These are phyloP conservation scores for Malachius bipustulatus DNA, from an alignment of 2,888 invertebrate species.

Conservation along the genomic window DNA sequence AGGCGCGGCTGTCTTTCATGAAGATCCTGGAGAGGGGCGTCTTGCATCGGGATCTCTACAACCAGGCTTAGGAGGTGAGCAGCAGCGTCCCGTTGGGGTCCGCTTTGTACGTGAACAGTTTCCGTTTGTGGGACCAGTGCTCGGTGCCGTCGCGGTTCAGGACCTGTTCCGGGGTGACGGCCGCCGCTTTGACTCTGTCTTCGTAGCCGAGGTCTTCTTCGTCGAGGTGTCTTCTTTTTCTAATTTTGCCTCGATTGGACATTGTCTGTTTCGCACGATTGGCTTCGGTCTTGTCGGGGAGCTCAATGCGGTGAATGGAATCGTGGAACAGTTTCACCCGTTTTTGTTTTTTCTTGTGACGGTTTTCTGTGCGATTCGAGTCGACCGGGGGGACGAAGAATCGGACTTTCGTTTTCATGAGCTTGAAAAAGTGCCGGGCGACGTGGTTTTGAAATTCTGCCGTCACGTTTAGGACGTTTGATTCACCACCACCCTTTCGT, in stretches of 20 bases:
- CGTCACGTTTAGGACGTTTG: not conserved
- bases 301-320: not conserved
- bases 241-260: no score
- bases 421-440: not conserved
- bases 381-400: not conserved
- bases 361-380: not conserved
- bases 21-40: constrained; percentile 53
- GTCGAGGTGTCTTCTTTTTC: not conserved
- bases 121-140: not conserved
- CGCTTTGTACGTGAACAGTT: not conserved
- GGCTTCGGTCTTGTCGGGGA: not conserved
- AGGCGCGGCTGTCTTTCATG: constrained; percentile 43
- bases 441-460: constrained; percentile 1
- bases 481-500: not conserved
- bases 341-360: not conserved
- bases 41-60: constrained; percentile 54
- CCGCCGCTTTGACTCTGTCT: not conserved
- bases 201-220: not conserved
- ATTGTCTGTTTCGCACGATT: not conserved
- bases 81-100: not conserved
- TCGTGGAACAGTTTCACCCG: not conserved
- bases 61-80: constrained; percentile 20
- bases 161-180: not conserved
- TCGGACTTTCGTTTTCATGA: not conserved
- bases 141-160: not conserved